Conservation (phyloP, 2,797 vertebrate species). For the Amniataba percoides region DNA sequence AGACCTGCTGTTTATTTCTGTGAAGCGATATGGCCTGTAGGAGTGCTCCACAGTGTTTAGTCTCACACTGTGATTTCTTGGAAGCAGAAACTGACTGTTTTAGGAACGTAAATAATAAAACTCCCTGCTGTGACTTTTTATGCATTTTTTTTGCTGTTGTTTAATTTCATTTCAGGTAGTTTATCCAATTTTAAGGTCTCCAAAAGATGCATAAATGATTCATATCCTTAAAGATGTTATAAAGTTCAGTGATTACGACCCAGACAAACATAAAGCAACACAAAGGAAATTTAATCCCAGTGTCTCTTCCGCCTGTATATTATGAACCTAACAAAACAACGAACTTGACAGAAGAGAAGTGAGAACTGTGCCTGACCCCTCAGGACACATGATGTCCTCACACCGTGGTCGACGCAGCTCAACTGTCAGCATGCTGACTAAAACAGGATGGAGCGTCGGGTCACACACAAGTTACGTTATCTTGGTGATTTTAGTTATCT, state of each 20-base stretch:
- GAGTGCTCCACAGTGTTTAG: constrained; percentile 41
- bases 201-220: not conserved
- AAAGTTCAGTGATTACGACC: not conserved
- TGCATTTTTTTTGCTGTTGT: not conserved
- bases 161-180: constrained; percentile 14
- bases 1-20: constrained; percentile 67
- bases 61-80: constrained; percentile 54
- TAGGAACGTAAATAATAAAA: constrained; percentile 1
- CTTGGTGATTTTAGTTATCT: constrained; percentile 12
- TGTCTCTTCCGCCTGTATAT: not conserved
- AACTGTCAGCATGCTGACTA: constrained; percentile 57
- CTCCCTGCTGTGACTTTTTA: constrained; percentile 12
- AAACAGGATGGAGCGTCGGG: constrained; percentile 17
- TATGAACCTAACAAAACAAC: constrained; percentile 28
- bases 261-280: not conserved
- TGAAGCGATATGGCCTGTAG: constrained; percentile 52
- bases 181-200: not conserved
- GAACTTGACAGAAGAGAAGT: constrained; percentile 63
- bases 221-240: constrained; percentile 3
- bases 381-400: constrained; percentile 67
- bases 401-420: constrained; percentile 28
- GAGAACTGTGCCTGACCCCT: constrained; percentile 55
- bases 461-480: constrained; percentile 33
- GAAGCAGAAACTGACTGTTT: constrained; percentile 51
- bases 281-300: not conserved